Conservation (phyloP, 2,888 invertebrate species). For the Ectobius pallidus region DNA sequence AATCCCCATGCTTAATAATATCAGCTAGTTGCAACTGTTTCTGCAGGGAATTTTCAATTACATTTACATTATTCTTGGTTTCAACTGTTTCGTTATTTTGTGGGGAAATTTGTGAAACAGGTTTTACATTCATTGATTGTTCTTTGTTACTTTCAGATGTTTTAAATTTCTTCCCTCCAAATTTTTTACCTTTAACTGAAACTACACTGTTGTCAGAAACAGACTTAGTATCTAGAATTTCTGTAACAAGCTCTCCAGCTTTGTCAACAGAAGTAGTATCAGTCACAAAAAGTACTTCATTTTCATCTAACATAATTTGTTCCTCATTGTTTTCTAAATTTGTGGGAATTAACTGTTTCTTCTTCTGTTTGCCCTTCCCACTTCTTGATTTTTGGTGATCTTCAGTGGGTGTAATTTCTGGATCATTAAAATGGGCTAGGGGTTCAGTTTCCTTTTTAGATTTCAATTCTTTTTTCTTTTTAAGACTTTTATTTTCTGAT, state of each 20-base stretch:
- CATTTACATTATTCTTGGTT: no score
- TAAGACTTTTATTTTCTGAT: constrained; percentile 16
- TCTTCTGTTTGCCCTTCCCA: constrained; percentile 22
- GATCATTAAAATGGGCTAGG: not conserved
- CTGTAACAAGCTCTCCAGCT: constrained; percentile 27
- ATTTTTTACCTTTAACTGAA: constrained; percentile 23
- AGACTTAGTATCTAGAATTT: not conserved
- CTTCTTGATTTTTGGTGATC: constrained; percentile 15
- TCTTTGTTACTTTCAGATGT: not conserved
- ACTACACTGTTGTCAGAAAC: constrained; percentile 16
- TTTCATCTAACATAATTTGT: not conserved
- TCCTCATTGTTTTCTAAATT: constrained; percentile 4
- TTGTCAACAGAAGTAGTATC: constrained; percentile 16
- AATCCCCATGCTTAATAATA: not conserved
- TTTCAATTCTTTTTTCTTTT: constrained; percentile 18
- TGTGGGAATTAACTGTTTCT: not conserved
- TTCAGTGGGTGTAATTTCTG: not conserved
- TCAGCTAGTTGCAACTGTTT: not conserved
- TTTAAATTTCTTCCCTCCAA: constrained; percentile 15
- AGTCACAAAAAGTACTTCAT: not conserved
- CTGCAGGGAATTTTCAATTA: not conserved
- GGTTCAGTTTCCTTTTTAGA: constrained; percentile 8
- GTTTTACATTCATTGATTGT: not conserved
- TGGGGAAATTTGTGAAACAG: constrained; percentile 35
- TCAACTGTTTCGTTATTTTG: not conserved